phyloP scores from a whole-genome alignment of 2,888 invertebrate species.

The Bombylius major region DNA sequence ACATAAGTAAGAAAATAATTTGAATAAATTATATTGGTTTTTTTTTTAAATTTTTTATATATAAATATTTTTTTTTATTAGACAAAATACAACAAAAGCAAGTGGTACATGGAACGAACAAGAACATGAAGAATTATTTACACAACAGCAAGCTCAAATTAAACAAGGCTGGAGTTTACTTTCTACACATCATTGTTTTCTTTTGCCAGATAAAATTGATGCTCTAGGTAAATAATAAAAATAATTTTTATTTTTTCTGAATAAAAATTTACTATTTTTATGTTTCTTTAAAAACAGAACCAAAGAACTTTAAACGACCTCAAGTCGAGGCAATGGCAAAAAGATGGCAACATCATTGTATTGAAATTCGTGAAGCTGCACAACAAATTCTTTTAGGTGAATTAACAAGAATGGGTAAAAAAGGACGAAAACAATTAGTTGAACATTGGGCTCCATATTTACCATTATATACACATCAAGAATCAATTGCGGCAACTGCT shows the following conservation, averaged over 20 bases:
- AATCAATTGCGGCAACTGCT: conserved; percentile 44
- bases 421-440: conserved; percentile 83
- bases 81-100: conserved; percentile 47
- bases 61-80: conserved; percentile 22
- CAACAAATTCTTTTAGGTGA: conserved; percentile 92
- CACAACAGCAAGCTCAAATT: conserved; percentile 81
- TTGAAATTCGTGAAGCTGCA: conserved; percentile 93
- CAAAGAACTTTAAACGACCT: conserved; percentile 78
- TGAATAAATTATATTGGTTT: neutral
- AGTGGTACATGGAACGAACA: conserved; percentile 44
- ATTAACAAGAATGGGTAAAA: conserved; percentile 55
- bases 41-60: neutral
- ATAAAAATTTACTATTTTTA: neutral
- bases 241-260: neutral
- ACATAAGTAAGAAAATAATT: conserved; percentile 11
- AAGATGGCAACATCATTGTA: conserved; percentile 96
- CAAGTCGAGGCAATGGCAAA: conserved; percentile 96
- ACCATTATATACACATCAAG: conserved; percentile 73
- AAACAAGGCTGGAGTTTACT: conserved; percentile 96
- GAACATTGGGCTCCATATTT: conserved; percentile 95
- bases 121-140: conserved; percentile 69
- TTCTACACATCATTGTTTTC: conserved; percentile 90
- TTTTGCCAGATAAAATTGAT: conserved; percentile 85
- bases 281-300: conserved; percentile 38
- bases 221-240: conserved; percentile 25